Conservation (phyloP, 2,113 vertebrate genomes). For the Paratilapia polleni region DNA sequence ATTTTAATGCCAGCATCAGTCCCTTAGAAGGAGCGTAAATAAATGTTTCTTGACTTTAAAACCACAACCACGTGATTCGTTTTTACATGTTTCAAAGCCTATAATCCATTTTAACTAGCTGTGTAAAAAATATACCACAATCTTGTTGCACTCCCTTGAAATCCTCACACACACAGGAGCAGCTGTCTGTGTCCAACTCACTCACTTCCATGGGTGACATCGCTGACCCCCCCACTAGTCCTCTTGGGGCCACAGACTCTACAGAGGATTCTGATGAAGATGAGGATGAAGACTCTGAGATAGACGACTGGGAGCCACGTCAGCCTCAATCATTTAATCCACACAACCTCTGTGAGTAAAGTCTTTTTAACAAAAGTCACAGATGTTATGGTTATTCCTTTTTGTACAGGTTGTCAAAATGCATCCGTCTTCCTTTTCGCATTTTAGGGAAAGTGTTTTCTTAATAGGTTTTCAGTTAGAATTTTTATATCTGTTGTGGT, state of each 20-base stretch:
- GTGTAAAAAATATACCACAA: background rate
- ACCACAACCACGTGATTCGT: background rate
- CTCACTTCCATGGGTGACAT: conserved; percentile 87
- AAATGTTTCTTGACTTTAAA: background rate
- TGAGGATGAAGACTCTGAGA: conserved; percentile 92
- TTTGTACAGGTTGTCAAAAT: background rate
- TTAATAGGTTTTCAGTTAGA: background rate
- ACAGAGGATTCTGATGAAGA: conserved; percentile 92
- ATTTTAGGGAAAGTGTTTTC: background rate
- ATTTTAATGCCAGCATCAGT: background rate
- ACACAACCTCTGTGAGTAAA: conserved; percentile 91
- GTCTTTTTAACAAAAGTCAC: background rate
- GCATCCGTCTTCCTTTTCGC: background rate
- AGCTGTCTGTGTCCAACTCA: conserved; percentile 84
- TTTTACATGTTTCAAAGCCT: background rate
- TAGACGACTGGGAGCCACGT: conserved; percentile 94
- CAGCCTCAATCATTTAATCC: conserved; percentile 90
- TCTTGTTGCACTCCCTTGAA: background rate
- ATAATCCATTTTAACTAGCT: background rate
- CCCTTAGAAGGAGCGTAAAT: too few relatives aligned
- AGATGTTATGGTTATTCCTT: background rate
- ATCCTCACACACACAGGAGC: conserved; percentile 74
- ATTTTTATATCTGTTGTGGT: background rate
- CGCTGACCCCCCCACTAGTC: conserved; percentile 82
- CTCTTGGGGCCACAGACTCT: conserved; percentile 88